A percentile compares a stretch with the other conserved stretches of the same genome.
These are phyloP conservation scores for Drosophila parthenogenetica DNA, from an alignment of 2,888 invertebrate species.

Conservation along the genomic window DNA sequence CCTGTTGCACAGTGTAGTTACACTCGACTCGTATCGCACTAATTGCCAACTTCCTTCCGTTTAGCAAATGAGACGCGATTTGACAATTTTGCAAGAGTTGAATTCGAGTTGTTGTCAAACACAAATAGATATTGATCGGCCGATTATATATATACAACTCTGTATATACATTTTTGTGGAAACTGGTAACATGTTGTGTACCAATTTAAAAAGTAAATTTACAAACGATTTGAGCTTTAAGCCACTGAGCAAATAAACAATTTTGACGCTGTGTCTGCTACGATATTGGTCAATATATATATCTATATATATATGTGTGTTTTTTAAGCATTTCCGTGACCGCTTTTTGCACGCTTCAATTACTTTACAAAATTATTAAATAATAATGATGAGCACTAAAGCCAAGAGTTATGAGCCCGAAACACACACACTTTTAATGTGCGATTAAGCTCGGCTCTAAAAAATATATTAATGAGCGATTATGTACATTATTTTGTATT, in stretches of 20 bases:
- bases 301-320: not conserved
- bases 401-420: constrained; percentile 44
- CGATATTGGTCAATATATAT: constrained; percentile 29
- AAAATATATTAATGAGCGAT: constrained; percentile 47
- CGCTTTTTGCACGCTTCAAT: constrained; percentile 73
- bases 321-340: constrained; percentile 51
- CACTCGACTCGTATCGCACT: constrained; percentile 4
- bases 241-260: constrained; percentile 5
- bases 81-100: constrained; percentile 41
- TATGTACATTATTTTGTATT: constrained; percentile 36
- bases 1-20: constrained; percentile 30
- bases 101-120: constrained; percentile 9
- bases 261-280: constrained; percentile 1
- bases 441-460: constrained; percentile 56
- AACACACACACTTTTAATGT: constrained; percentile 47
- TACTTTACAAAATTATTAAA: constrained; percentile 60
- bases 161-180: constrained; percentile 1
- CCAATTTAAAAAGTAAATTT: constrained; percentile 47
- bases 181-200: constrained; percentile 49
- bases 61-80: constrained; percentile 44
- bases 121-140: constrained; percentile 40
- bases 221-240: constrained; percentile 11
- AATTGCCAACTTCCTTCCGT: constrained; percentile 73
- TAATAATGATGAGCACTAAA: constrained; percentile 54
- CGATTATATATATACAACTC: too few species aligned